These are phyloP conservation scores for Panurus biarmicus DNA, from an alignment of 2,113 vertebrate species.

Conservation along the genomic window DNA sequence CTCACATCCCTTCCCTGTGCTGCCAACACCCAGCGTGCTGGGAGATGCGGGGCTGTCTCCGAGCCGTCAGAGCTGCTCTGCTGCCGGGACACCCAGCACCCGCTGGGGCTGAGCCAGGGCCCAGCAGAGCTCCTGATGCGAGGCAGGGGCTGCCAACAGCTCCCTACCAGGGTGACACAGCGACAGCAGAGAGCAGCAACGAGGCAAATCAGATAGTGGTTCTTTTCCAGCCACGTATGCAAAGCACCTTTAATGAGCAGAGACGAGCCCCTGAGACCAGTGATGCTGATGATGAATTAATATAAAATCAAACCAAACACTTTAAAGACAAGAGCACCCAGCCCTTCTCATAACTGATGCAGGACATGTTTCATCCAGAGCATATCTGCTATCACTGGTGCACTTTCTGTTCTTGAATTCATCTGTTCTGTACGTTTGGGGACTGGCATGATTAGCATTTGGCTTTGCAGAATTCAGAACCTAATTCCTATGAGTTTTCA, in stretches of 20 bases:
- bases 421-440: slow-evolving; percentile 20
- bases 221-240: background rate
- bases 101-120: background rate
- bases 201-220: background rate
- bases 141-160: background rate
- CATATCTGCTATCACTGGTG: background rate
- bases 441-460: slow-evolving; percentile 1
- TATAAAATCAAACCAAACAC: slow-evolving; percentile 42
- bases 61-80: fast-evolving
- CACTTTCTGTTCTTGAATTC: slow-evolving; percentile 45
- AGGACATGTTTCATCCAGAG: slow-evolving; percentile 38
- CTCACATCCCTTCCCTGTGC: background rate
- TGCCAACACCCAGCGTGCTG: background rate
- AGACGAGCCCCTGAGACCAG: background rate
- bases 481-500: slow-evolving; percentile 12
- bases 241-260: slow-evolving; percentile 17
- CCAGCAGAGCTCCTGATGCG: fast-evolving
- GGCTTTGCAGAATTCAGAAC: slow-evolving; percentile 25
- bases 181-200: background rate
- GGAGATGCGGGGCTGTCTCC: background rate
- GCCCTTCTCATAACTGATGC: slow-evolving; percentile 35
- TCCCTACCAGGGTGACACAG: background rate
- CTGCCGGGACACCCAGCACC: fast-evolving
- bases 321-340: slow-evolving; percentile 44
- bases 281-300: slow-evolving; percentile 47